Evolutionary conservation across 2,888 invertebrate genomes (phyloP).

Genomic region (Drosophila limbata): DNA sequence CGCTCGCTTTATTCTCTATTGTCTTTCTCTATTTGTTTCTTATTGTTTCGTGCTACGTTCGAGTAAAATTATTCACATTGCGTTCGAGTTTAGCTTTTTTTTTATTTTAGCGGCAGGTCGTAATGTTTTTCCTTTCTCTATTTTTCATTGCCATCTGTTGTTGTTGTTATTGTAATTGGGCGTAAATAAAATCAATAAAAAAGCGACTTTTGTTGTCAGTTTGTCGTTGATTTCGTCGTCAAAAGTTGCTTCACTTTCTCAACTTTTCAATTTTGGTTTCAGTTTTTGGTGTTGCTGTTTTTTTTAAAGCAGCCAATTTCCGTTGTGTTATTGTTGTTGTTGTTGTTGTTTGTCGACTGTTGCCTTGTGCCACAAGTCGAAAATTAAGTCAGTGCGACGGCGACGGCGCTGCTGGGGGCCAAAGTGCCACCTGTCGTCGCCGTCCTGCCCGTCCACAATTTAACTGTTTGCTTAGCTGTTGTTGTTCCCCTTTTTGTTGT

Average conservation of each 20-base stretch:
- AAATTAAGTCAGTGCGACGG: constrained; percentile 70
- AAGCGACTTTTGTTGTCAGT: constrained; percentile 50
- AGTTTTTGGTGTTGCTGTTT: neutral
- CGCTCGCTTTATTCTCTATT: constrained; percentile 10
- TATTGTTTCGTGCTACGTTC: constrained; percentile 67
- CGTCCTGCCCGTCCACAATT: constrained; percentile 33
- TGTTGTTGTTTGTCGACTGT: constrained; percentile 31
- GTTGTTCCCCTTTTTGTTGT: constrained; percentile 2
- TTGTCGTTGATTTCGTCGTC: constrained; percentile 69
- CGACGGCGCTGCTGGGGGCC: constrained; percentile 45
- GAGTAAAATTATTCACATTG: constrained; percentile 78
- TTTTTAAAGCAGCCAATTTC: constrained; percentile 45
- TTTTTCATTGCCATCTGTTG: constrained; percentile 53
- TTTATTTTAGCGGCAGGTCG: constrained; percentile 35
- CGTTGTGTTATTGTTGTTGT: constrained; percentile 14
- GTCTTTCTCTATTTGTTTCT: constrained; percentile 25
- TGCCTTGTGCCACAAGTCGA: constrained; percentile 33
- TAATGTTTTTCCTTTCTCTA: constrained; percentile 37
- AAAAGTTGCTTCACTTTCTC: constrained; percentile 9
- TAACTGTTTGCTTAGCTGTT: constrained; percentile 31
- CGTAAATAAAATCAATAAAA: constrained; percentile 75
- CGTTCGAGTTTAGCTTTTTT: constrained; percentile 52
- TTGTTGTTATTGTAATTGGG: constrained; percentile 37
- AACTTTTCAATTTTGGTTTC: constrained; percentile 32
- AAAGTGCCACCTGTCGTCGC: constrained; percentile 74